These are phyloP conservation scores for Otus sunia DNA, from an alignment of 2,113 vertebrate genomes.

Conservation along the genomic window DNA sequence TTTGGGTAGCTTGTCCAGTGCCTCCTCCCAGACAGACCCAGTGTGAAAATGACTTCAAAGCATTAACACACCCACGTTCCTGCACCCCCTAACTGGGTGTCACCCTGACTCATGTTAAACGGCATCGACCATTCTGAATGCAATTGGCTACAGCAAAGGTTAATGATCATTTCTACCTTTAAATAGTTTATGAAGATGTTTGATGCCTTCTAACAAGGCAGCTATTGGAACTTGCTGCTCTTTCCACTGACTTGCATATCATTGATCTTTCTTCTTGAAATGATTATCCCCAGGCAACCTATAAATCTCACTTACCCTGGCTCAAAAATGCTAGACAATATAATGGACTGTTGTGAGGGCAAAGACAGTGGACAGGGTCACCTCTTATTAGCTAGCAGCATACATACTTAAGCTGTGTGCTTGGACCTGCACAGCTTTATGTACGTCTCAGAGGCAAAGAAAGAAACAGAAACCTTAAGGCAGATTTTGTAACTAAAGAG, in stretches of 20 bases:
- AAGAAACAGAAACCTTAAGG: not conserved
- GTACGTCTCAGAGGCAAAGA: not conserved
- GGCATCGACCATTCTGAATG: not conserved
- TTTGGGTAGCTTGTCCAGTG: not conserved
- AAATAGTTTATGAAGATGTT: conserved; percentile 61
- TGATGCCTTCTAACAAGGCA: conserved; percentile 27
- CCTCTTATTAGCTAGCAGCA: not conserved
- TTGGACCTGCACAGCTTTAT: not conserved
- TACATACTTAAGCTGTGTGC: not conserved
- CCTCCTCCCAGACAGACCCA: not conserved
- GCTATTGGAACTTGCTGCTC: conserved; percentile 3
- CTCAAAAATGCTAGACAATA: conserved; percentile 22
- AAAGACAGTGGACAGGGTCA: conserved; percentile 16
- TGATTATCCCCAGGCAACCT: conserved; percentile 33
- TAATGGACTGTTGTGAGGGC: conserved; percentile 24
- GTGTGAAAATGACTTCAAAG: not conserved
- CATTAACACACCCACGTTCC: not conserved
- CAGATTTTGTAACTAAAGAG: not conserved
- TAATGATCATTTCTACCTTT: conserved; percentile 53
- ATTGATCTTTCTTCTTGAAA: conserved; percentile 51
- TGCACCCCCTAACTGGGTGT: not conserved
- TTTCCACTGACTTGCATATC: conserved; percentile 12
- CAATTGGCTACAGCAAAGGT: conserved; percentile 43
- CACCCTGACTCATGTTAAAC: not conserved
- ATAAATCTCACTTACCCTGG: conserved; percentile 40